Evolutionary conservation across 2,113 vertebrate genomes (phyloP), one percentile per base, ranked within the genome.

Genomic region (Caranx ignobilis): DNA sequence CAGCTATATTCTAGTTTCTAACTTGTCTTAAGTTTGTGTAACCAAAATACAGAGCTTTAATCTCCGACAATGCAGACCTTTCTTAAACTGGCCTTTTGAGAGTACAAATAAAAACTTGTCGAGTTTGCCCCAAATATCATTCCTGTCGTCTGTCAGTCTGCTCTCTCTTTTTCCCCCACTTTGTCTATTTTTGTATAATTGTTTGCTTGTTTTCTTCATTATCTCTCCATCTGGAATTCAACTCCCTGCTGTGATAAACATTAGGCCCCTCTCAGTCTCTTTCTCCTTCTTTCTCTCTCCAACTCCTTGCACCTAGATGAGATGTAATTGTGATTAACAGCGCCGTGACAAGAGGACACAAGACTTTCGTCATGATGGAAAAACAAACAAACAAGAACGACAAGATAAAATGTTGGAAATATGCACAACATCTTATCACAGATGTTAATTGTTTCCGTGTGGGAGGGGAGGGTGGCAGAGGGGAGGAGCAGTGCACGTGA

Each of bases 151-250:
- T 78, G 88, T 86, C 90, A 91, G 91, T 93, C 93, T 93, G 89
- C 83, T 61, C 64, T 52, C 7, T 45, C 43, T 75, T 73, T 81
- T 68, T 6, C 8, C 54, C 45, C 71, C 34, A 72, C 43, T 88
- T 86, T 91, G 92, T 94, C 91, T 94, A 94, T 94, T 93, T 94
- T 89, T 89, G 76, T 65, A 88, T 89, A 90, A 93, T 90, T 93
- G 92, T 94, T 94, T 95, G 94, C 89, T 94, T 93, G 85, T 94
- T 93, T 91, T 87, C 81, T 83, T 72, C 47, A 88, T 91, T 93
- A 95, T 95, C 94, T 89, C 75, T 31, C 70, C 81, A 94, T 95
- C 94, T 91, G 90, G 91, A 94, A 93, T 92, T 90, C 88, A 92
- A 84, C 87, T 92, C 92, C 85, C 86, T 74, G 85, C 85, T 82